A percentile compares a stretch with the other conserved stretches of the same genome.
phyloP scores from a whole-genome alignment of 2,888 invertebrate species.

The Petrolisthes manimaculis region DNA sequence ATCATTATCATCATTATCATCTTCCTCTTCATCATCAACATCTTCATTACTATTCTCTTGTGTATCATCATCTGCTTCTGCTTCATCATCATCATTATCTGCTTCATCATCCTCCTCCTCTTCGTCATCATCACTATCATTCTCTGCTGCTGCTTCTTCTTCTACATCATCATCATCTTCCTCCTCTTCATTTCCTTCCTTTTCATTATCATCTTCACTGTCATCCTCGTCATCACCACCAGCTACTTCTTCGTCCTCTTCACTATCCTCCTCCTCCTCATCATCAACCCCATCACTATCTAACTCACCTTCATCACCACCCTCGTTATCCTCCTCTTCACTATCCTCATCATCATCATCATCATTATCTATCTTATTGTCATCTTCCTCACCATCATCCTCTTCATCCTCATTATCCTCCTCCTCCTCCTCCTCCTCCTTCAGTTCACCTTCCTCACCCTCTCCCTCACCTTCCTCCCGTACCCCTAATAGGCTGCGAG shows the following conservation, averaged over 20 bases:
- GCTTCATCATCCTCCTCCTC: conserved; percentile 73
- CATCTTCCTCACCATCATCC: neutral
- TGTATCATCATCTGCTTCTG: conserved; percentile 16
- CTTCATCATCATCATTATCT: conserved; percentile 20
- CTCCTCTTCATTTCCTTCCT: conserved; percentile 73
- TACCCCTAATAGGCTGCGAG: conserved; percentile 66
- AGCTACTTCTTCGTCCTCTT: conserved; percentile 2
- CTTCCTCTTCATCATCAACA: no score
- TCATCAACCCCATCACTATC: conserved; percentile 9
- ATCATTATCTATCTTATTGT: neutral
- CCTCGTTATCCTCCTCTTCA: conserved; percentile 6
- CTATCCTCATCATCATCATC: neutral
- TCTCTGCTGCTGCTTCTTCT: conserved; percentile 73
- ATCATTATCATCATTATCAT: neutral
- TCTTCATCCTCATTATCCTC: conserved; percentile 8
- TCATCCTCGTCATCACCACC: conserved; percentile 20
- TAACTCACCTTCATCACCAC: neutral
- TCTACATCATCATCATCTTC: conserved; percentile 71
- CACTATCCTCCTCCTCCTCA: neutral
- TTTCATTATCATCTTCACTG: conserved; percentile 15
- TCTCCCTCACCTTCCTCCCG: conserved; percentile 17
- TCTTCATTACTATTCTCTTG: conserved; percentile 43
- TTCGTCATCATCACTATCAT: conserved; percentile 72
- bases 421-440: conserved; percentile 23
- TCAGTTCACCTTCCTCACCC: conserved; percentile 25